A percentile compares a stretch with the other conserved stretches of the same genome.
Conservation (phyloP, 2,888 invertebrate genomes). For the Smittia sp. region DNA sequence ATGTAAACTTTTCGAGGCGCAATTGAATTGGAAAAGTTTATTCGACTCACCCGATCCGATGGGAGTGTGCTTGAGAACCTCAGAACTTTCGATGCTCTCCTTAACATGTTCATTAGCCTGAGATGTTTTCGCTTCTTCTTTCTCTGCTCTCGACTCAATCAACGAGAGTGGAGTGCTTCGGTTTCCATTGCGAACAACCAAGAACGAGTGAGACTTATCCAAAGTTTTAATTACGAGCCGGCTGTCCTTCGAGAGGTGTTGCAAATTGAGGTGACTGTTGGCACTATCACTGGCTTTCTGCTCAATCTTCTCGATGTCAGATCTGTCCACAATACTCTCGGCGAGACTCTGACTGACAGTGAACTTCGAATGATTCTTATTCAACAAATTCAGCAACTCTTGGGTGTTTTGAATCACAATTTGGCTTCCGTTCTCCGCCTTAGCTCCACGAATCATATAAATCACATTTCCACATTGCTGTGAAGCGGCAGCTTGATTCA, state of each 20-base stretch:
- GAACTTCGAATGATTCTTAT: slow-evolving; percentile 44
- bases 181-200: slow-evolving; percentile 51
- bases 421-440: slow-evolving; percentile 53
- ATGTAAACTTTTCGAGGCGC: too few species aligned
- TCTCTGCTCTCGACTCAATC: neutral
- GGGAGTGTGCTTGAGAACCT: neutral
- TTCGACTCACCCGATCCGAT: slow-evolving; percentile 19
- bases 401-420: slow-evolving; percentile 54
- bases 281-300: slow-evolving; percentile 1
- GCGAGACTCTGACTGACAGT: slow-evolving; percentile 4
- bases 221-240: slow-evolving; percentile 48
- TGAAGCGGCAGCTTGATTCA: slow-evolving; percentile 4
- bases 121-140: slow-evolving; percentile 14
- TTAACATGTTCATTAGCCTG: slow-evolving; percentile 11
- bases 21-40: neutral
- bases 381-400: slow-evolving; percentile 53
- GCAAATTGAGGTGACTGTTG: slow-evolving; percentile 19
- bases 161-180: slow-evolving; percentile 23
- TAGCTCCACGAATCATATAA: slow-evolving; percentile 51
- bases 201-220: slow-evolving; percentile 53
- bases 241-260: slow-evolving; percentile 6
- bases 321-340: slow-evolving; percentile 43
- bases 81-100: neutral
- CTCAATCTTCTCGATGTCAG: slow-evolving; percentile 44
- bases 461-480: slow-evolving; percentile 50